A percentile compares a stretch with the other conserved stretches of the same genome.
Evolutionary conservation across 2,888 invertebrate species (phyloP).

Genomic region (Noctua comes): DNA sequence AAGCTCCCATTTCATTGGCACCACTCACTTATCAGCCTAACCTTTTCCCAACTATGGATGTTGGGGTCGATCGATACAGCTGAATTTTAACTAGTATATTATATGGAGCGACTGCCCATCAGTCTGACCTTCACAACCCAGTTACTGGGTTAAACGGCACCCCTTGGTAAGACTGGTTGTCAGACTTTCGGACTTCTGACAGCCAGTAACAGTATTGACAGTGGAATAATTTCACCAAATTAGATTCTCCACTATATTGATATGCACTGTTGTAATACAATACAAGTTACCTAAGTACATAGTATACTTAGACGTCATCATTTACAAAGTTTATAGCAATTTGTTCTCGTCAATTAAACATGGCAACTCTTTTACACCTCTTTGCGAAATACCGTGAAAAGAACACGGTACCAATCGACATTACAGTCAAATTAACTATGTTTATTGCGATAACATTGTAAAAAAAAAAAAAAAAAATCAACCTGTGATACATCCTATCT

Average conservation of each 20-base stretch:
- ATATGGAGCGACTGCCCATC: background rate
- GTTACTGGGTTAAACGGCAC: background rate
- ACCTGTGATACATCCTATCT: background rate
- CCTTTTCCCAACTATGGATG: background rate
- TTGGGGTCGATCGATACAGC: background rate
- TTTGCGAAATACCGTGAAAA: conserved; percentile 40
- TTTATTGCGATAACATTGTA: background rate
- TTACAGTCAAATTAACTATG: conserved; percentile 16
- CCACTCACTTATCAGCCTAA: background rate
- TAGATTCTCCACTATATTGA: background rate
- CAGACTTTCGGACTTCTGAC: background rate
- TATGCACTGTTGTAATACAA: background rate
- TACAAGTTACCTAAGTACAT: conserved; percentile 1
- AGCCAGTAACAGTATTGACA: background rate
- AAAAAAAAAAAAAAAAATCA: no score
- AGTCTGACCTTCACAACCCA: background rate
- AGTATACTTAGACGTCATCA: background rate
- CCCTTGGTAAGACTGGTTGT: background rate
- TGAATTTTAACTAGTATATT: background rate
- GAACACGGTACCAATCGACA: conserved; percentile 29
- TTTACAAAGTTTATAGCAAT: conserved; percentile 26
- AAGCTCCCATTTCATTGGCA: background rate
- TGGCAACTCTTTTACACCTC: conserved; percentile 29
- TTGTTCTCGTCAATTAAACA: conserved; percentile 49
- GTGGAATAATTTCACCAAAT: background rate